Evolutionary conservation across 2,888 invertebrate species (phyloP).

Genomic region (Noctua janthe): DNA sequence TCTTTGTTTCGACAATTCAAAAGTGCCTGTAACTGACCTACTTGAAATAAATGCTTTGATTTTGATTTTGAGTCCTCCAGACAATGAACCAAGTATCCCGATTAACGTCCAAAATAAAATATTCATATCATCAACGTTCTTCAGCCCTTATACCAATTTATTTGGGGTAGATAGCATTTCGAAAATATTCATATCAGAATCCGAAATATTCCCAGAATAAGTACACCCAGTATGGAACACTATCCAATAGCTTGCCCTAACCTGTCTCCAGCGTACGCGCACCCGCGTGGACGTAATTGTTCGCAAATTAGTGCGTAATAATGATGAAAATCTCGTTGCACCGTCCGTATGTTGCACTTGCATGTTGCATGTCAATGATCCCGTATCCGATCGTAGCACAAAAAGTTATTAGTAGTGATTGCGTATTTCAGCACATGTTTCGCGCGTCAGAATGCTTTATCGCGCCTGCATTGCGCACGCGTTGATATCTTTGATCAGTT

Average conservation of each 20-base stretch:
- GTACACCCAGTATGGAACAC: slow-evolving; percentile 21
- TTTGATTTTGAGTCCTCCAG: too few species aligned
- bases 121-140: background rate
- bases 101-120: background rate
- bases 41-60: too few species aligned
- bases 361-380: slow-evolving; percentile 64
- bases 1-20: too few species aligned
- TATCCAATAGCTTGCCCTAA: slow-evolving; percentile 29
- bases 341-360: slow-evolving; percentile 38
- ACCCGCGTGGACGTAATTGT: slow-evolving; percentile 58
- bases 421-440: slow-evolving; percentile 49
- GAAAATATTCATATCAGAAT: background rate
- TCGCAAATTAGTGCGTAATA: slow-evolving; percentile 62
- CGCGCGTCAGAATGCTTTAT: slow-evolving; percentile 43
- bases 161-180: background rate
- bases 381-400: slow-evolving; percentile 51
- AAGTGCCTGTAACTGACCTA: too few species aligned
- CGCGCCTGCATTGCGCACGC: slow-evolving; percentile 29
- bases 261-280: slow-evolving; percentile 16
- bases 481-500: slow-evolving; percentile 47
- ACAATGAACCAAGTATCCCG: background rate
- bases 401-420: slow-evolving; percentile 48
- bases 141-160: background rate
- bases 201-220: slow-evolving; percentile 35
- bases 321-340: slow-evolving; percentile 62